Base-by-base conservation (phyloP, 2,888 invertebrate genomes). In the Chirona hameri region DNA sequence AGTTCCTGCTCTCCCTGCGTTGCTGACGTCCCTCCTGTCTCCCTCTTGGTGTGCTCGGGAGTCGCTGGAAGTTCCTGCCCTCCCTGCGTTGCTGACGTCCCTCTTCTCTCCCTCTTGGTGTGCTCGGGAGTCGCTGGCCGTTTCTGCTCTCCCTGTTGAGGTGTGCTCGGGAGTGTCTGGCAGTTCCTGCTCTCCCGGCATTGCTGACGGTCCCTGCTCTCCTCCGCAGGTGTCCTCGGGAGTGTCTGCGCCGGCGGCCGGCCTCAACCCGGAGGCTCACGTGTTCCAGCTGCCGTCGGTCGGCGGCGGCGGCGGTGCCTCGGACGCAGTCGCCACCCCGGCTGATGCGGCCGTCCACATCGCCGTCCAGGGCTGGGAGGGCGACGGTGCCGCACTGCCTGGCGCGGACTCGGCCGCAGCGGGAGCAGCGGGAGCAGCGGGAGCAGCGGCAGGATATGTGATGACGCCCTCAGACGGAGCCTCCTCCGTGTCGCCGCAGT, bases 401-500 rank as follows among this genome's bases (percentile, higher is more conserved):
- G 48, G 9, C 9, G 12, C 48, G 48, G 48, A 48, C 48, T 12
- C 48, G 9, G 48, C 48, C 9, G 48, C 48, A 12, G 48, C 48
- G 9, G 48, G 9, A 9, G 52, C 83, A 4, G 85, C 87, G 87
- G 87, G n/a, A n/a, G 87, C 86, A 86, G 87, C 87, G 86, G 89
- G 89, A 89, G 89, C 88, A 90, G 90, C 90, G 39, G 39, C 39
- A 39, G 39, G 89, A 90, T 46, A 9, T 24, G 24, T 76, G 18
- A 21, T 39, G 39, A 39, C 21, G 24, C 46, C 76, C 14, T 39
- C 39, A 24, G 76, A 46, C 24, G 46, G 39, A 39, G 76, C 76
- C 24, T 76, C 76, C 46, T 76, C 76, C 10, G 76, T 76, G 46
- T 76, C 76, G 7, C 76, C 76, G 3, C 76, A 76, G 76, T 76